A percentile compares a stretch with the other conserved stretches of the same genome.
Evolutionary conservation across 2,888 invertebrate species (phyloP).

Genomic region (Hemaris fuciformis): DNA sequence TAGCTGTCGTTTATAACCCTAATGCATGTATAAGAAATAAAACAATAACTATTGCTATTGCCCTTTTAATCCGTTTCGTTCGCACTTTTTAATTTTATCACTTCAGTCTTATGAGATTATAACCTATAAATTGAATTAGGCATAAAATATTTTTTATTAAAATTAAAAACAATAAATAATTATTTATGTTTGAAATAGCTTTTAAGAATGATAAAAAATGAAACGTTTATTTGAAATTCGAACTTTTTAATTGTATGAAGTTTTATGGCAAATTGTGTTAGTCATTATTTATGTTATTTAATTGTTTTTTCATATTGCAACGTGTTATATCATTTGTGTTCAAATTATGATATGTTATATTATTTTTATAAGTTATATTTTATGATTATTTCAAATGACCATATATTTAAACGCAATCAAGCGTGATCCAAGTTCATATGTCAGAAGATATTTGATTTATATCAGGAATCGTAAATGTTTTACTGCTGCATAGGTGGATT

Average conservation of each 20-base stretch:
- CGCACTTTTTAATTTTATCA: constrained; percentile 28
- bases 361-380: not conserved
- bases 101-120: not conserved
- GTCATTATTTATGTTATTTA: too few relatives aligned
- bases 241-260: too few relatives aligned
- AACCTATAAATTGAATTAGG: not conserved
- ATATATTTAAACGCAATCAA: not conserved
- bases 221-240: too few relatives aligned
- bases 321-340: too few relatives aligned
- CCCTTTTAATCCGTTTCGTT: constrained; percentile 46
- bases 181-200: too few relatives aligned
- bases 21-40: constrained; percentile 60
- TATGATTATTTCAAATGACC: not conserved
- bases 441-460: constrained; percentile 58
- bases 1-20: constrained; percentile 68
- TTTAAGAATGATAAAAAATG: too few relatives aligned
- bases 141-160: not conserved
- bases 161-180: too few relatives aligned
- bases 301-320: too few relatives aligned
- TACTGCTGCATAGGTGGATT: constrained; percentile 49
- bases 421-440: constrained; percentile 49
- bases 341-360: too few relatives aligned
- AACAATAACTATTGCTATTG: constrained; percentile 44
- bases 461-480: constrained; percentile 66
- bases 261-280: too few relatives aligned